Evolutionary conservation across 2,797 vertebrate species (phyloP), one percentile per base, ranked within the genome.

Genomic region (Leptodactylus fallax): DNA sequence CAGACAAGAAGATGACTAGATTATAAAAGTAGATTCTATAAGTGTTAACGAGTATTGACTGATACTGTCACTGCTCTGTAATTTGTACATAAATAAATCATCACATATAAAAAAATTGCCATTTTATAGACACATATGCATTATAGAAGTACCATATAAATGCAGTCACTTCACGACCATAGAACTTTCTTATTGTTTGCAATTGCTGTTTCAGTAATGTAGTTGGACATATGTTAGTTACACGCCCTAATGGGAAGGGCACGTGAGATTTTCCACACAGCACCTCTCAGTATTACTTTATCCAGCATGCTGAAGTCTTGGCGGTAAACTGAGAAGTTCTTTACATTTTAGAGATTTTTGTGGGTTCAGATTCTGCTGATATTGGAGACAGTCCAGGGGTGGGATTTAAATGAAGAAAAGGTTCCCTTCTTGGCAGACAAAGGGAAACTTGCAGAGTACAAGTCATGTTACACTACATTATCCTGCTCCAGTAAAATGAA

Each of bases 291-390:
- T 58, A 58, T 60, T 79, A 60, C 60, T 79, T 14, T 7, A 7
- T 60, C 27, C 55, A 19, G 60, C 17, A 79, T 25, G 53, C 23
- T 21, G 17, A 80, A 25, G 5, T 61, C 17, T 45, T 80, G 21
- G 56, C 78, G 61, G 25, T 36, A 61, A 45, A 36, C 78, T 80
- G 56, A 53, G 78, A 80, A 45, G 56, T 76, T 49, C 49, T 77
- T 77, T 53, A 53, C 74, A 77, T 53, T 6, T 53, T 11, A 77
- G 21, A 5, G 19, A 53, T 53, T n/a, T 77, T 6, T 8, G 23
- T 23, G 47, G 16, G 8, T n/a, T 49, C 17, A 5, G 8, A 49
- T 49, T 12, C 71, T 49, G 71, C 71, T 74, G 5, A 47, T 47
- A 36, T 36, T 36, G 36, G 36, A 36, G 36, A 36, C 36, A 36